phyloP scores from a whole-genome alignment of 2,888 invertebrate species.

The Uloborus plumipes region DNA sequence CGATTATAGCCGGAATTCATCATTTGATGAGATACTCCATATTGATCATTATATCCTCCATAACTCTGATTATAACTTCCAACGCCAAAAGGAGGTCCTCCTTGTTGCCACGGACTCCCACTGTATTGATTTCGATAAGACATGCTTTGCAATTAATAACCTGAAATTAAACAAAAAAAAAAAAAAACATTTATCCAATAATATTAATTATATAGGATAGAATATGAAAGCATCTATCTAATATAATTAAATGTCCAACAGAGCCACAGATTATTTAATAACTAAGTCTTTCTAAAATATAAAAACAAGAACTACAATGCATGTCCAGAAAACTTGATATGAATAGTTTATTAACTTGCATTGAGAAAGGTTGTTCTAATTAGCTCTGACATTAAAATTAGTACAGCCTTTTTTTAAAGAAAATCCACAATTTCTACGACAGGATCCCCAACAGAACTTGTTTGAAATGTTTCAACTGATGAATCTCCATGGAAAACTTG shows the following conservation, averaged over 20 bases:
- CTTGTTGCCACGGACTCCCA: conserved; percentile 62
- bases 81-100: conserved; percentile 59
- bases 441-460: too few species aligned
- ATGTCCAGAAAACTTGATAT: too few species aligned
- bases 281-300: not conserved
- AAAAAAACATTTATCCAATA: not conserved
- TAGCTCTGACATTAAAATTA: too few species aligned
- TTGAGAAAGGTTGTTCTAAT: too few species aligned
- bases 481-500: too few species aligned
- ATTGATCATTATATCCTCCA: conserved; percentile 53
- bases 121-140: conserved; percentile 60
- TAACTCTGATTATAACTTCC: conserved; percentile 55
- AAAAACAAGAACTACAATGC: not conserved
- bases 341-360: too few species aligned
- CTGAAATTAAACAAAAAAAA: not conserved
- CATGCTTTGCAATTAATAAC: conserved; percentile 27
- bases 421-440: too few species aligned
- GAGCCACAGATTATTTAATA: too few species aligned
- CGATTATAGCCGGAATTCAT: conserved; percentile 56
- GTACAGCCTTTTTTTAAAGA: too few species aligned
- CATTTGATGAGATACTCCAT: conserved; percentile 46
- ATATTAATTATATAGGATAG: too few species aligned
- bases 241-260: too few species aligned
- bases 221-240: not conserved
- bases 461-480: too few species aligned